Evolutionary conservation across 2,113 vertebrate genomes (phyloP).

Genomic region (Piprites chloris): DNA sequence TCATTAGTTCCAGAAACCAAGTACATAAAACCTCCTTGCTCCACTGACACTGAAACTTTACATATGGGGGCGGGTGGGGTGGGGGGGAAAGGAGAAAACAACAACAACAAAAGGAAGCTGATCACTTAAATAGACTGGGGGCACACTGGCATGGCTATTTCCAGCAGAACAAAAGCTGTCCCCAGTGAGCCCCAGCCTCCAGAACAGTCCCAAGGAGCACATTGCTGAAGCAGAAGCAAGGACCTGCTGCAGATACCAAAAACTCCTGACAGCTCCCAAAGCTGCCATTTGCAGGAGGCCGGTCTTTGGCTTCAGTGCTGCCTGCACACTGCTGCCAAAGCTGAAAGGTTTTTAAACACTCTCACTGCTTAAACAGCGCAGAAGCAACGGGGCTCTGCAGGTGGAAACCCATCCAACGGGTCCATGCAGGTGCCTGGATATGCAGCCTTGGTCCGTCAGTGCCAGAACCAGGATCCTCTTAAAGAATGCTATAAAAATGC

Average conservation of each 20-base stretch:
- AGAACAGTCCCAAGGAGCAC: neutral
- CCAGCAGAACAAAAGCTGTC: neutral
- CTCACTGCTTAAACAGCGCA: neutral
- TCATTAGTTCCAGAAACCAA: neutral
- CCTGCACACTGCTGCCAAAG: neutral
- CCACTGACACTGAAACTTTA: neutral
- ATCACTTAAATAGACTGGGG: neutral
- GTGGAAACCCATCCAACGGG: slow-evolving; percentile 69
- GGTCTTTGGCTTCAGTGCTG: neutral
- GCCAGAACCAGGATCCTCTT: neutral
- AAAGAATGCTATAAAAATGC: neutral
- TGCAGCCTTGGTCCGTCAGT: neutral
- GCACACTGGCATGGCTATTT: neutral
- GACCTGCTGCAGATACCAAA: neutral
- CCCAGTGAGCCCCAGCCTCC: neutral
- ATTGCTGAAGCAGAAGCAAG: neutral
- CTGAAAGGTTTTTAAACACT: neutral
- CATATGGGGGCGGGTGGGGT: neutral
- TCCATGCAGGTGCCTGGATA: neutral
- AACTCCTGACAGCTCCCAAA: neutral
- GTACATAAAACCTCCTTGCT: neutral
- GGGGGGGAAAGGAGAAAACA: accelerated
- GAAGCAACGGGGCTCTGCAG: slow-evolving; percentile 26
- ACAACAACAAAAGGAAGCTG: neutral
- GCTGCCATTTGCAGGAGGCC: neutral